Evolutionary conservation across 1,140 invertebrate genomes (phyloP), one percentile per base, ranked within the genome.

Genomic region (Drosophila teissieri): DNA sequence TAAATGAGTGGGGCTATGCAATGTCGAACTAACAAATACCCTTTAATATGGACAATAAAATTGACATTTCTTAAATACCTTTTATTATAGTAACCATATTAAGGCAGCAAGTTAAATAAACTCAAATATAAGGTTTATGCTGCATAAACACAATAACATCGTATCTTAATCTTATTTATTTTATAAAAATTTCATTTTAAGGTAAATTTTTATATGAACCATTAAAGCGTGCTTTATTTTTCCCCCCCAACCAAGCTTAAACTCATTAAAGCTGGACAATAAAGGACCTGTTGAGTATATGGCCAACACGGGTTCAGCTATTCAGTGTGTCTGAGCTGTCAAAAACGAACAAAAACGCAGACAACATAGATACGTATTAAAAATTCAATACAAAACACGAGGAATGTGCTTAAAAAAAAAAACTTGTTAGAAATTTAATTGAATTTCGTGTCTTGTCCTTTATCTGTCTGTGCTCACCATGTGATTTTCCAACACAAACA

Each of bases 371-470:
- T 53, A 15, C 58, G 51, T 49, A 61, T 80, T 68, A 68, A 75
- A 75, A 70, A 65, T 80, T 53, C 45, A 46, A 55, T 48, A 12
- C 4, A 31, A 73, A 17, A 45, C 17, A 42, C n/a, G 15, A 37
- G 45, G 64, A 65, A 65, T 84, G 46, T 48, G 67, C 70, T 74
- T 51, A 63, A 46, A 44, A 44, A 46, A 44, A 44, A 34, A 61
- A 74, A 74, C 61, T 61, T 74, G 57, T 60, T 56, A 19, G 48
- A 63, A 60, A 48, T 72, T 83, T 80, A 73, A 85, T 73, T 77
- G 67, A 85, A 77, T 64, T 80, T 68, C 40, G 42, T 63, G 44
- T 14, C 46, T 37, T 31, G 51, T 37, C 36, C 36, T 45, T 60
- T 81, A 42, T 75, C 42, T 63, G 39, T 22, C 42, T 64, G 51